Base-by-base conservation (phyloP, 2,888 invertebrate species). In the Antheraea yamamai region DNA sequence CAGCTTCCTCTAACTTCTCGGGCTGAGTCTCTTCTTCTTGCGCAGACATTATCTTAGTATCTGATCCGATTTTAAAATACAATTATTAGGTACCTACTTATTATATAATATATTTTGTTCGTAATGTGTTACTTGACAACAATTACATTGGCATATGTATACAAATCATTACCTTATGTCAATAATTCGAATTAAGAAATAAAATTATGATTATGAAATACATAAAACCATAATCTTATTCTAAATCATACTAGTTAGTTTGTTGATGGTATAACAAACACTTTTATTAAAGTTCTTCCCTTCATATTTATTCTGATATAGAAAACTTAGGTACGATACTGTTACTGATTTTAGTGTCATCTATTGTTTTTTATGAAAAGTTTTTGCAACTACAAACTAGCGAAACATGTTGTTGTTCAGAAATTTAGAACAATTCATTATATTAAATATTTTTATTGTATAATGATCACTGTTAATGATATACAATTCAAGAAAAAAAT, bases 1-100 rank as follows among this genome's bases (percentile, higher is more conserved):
- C 94, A 4, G 94, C 92, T 75, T 94, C 93, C 81, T 93, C 93
- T 76, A 94, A 76, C 20, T 84, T 80, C 18, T 92, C 93, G 0
- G 88, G 86, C 51, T 81, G 85, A 18, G 79, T 80, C 3, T 87
- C 85, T 18, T 86, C 86, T 58, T 84, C 82, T 0, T 83, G 79
- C 16, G 83, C 77, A 61, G 82, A 79, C 84, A 83, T 84, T 74
- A 23, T 78, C 39, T 7, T 64, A 23, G 20, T 66, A 8, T 23
- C 8, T 35, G 16, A 52, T 35, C 23, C 12, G 14, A 51, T 58
- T 61, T 73, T 8, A n/a, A 23, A 55, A 23, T 2, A 23, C n/a
- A 23, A 23, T n/a, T 61, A 23, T 23, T 23, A 61, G 61, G n/a
- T 23, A 23, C 0, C 1, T 12, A 12, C n/a, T 23, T 61, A 23